These are phyloP conservation scores for Tribolium castaneum DNA, from an alignment of 1,140 invertebrate genomes.

Conservation along the genomic window DNA sequence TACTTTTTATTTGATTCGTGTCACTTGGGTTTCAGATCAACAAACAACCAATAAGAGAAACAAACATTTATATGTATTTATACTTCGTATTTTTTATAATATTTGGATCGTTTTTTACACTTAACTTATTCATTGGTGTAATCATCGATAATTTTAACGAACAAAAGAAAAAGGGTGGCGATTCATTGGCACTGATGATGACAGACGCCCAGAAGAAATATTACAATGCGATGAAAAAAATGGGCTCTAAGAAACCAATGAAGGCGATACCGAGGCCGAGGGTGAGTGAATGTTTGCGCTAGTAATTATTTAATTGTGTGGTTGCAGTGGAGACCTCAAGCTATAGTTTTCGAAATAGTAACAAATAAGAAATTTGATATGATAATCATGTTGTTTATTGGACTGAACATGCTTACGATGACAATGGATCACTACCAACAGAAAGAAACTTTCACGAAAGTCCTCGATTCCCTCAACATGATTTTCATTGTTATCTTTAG, in stretches of 20 bases:
- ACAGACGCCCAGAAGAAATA: constrained; percentile 99
- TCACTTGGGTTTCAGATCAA: constrained; percentile 73
- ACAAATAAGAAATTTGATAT: constrained; percentile 99
- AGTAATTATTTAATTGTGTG: not conserved
- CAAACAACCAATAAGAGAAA: constrained; percentile 93
- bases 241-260: constrained; percentile 97
- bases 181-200: constrained; percentile 99
- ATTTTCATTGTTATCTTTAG: constrained; percentile 99
- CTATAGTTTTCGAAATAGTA: constrained; percentile 95
- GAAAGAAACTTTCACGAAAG: constrained; percentile 81
- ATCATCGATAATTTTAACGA: constrained; percentile 99
- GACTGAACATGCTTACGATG: constrained; percentile 99
- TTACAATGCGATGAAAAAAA: constrained; percentile 99
- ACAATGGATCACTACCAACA: constrained; percentile 96
- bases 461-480: constrained; percentile 92
- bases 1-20: not conserved
- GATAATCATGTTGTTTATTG: constrained; percentile 99
- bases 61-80: constrained; percentile 96
- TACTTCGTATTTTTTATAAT: constrained; percentile 99
- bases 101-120: constrained; percentile 97
- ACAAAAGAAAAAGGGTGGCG: constrained; percentile 99
- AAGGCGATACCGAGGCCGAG: constrained; percentile 97
- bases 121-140: constrained; percentile 98
- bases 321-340: constrained; percentile 93
- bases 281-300: constrained; percentile 69